Conservation (phyloP, 2,113 vertebrate genomes). For the Ondatra zibethicus region DNA sequence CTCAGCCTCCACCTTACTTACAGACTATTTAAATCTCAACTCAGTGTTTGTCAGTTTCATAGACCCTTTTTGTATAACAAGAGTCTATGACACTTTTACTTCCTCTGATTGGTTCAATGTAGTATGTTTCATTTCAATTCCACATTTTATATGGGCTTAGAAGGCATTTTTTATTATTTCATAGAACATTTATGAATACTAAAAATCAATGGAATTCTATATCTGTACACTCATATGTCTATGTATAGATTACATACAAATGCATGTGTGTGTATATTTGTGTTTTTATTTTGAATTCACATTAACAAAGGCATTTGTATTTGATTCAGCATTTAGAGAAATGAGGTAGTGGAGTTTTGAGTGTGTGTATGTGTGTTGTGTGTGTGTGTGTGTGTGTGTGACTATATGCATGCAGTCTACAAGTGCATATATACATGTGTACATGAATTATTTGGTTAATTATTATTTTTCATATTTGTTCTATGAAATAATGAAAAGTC, state of each 20-base stretch:
- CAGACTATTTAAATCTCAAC: not conserved
- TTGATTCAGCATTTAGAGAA: not conserved
- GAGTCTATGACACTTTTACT: not conserved
- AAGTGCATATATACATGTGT: no score
- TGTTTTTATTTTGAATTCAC: not conserved
- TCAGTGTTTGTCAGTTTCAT: not conserved
- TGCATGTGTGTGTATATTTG: not conserved
- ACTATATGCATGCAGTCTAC: not conserved
- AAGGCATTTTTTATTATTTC: not conserved
- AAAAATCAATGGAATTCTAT: not conserved
- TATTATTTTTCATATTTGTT: not conserved
- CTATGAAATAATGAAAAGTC: not conserved
- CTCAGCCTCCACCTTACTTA: not conserved
- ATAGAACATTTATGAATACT: not conserved
- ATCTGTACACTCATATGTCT: not conserved
- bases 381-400: not conserved
- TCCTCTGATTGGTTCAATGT: not conserved
- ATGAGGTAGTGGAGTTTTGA: not conserved
- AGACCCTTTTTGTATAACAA: not conserved
- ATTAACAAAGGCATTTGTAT: not conserved
- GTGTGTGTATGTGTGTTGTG: not conserved
- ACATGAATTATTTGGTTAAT: no score
- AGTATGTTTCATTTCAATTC: not conserved
- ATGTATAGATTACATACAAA: not conserved
- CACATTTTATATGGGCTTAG: not conserved